These are phyloP conservation scores for Ennomos erosarius DNA, from an alignment of 2,888 invertebrate species.

Conservation along the genomic window DNA sequence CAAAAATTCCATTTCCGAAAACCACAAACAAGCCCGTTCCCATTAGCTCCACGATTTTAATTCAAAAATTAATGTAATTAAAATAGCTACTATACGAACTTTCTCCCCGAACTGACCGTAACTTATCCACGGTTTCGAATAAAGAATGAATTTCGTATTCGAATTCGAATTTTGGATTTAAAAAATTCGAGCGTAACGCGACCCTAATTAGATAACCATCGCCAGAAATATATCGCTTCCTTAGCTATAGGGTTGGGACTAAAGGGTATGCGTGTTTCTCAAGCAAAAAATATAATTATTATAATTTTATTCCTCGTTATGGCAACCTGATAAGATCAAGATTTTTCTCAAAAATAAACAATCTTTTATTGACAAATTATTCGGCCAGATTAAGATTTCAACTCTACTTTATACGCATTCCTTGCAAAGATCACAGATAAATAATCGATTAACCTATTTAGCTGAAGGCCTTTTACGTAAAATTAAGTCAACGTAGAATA, in stretches of 20 bases:
- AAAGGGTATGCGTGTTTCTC: background rate
- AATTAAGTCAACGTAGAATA: too few relatives aligned
- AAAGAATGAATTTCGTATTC: constrained; percentile 40
- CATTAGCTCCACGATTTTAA: constrained; percentile 21
- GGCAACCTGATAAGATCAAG: too few relatives aligned
- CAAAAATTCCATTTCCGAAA: constrained; percentile 16
- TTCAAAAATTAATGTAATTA: constrained; percentile 37
- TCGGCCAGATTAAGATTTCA: too few relatives aligned
- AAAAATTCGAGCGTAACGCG: constrained; percentile 53
- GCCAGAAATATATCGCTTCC: constrained; percentile 61
- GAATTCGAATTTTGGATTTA: constrained; percentile 41
- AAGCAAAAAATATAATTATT: too few relatives aligned
- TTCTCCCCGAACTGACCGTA: constrained; percentile 34
- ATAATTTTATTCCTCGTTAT: too few relatives aligned
- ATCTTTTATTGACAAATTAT: too few relatives aligned
- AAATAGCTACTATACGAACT: constrained; percentile 35
- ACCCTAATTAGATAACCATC: constrained; percentile 63
- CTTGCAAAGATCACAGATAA: too few relatives aligned
- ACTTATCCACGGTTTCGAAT: constrained; percentile 28
- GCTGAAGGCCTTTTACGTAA: too few relatives aligned
- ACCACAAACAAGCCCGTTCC: constrained; percentile 21
- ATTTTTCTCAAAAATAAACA: too few relatives aligned
- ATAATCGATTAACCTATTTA: too few relatives aligned
- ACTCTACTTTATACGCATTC: too few relatives aligned
- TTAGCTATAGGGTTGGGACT: constrained; percentile 41